phyloP scores from a whole-genome alignment of 2,113 vertebrate genomes.

The Melanocharis versteri region DNA sequence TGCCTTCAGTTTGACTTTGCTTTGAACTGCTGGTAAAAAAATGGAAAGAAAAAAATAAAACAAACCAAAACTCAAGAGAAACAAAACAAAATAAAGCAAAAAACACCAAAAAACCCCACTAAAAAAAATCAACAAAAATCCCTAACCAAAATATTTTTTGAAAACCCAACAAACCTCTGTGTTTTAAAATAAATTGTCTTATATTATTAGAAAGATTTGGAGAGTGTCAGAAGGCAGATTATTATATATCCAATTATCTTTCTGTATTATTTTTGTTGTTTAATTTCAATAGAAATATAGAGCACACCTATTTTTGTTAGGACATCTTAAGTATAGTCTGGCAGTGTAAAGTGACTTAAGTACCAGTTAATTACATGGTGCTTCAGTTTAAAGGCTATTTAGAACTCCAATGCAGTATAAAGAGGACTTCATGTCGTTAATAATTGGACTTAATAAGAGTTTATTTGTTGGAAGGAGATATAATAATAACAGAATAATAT shows the following conservation, averaged over 20 bases:
- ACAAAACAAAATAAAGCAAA: neutral
- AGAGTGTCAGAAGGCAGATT: neutral
- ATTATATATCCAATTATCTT: neutral
- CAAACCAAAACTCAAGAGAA: neutral
- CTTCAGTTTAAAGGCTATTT: neutral
- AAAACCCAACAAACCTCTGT: neutral
- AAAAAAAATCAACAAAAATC: neutral
- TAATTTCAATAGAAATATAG: neutral
- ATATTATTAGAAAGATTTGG: neutral
- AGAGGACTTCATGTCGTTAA: neutral
- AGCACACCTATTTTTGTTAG: neutral
- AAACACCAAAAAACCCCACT: too few species aligned
- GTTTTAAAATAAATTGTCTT: neutral
- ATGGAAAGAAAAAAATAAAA: neutral
- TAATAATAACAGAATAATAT: neutral
- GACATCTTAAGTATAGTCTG: neutral
- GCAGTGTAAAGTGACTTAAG: neutral
- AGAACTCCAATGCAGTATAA: neutral
- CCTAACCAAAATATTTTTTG: neutral
- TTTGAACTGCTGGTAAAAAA: neutral
- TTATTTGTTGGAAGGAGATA: neutral
- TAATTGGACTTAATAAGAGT: neutral
- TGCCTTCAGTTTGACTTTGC: neutral
- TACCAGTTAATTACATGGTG: neutral
- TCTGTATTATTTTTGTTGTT: neutral